These are phyloP conservation scores for Volucella bombylans DNA, from an alignment of 2,888 invertebrate species.

Conservation along the genomic window DNA sequence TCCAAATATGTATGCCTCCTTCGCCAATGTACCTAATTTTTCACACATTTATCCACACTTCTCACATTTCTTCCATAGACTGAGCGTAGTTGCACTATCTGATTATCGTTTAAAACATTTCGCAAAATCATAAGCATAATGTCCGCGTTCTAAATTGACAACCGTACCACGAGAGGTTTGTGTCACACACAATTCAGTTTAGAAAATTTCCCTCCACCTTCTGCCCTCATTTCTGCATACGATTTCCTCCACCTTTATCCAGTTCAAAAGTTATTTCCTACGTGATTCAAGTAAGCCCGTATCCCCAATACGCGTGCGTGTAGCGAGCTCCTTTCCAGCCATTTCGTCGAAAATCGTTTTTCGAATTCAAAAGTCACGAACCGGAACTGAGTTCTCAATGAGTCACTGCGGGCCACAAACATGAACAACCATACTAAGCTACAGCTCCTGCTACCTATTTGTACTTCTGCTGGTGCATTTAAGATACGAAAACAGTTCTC, in stretches of 20 bases:
- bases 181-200: background rate
- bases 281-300: conserved; percentile 43
- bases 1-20: conserved; percentile 8
- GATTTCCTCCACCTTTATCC: conserved; percentile 44
- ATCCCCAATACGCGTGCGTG: conserved; percentile 8
- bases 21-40: conserved; percentile 48
- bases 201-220: background rate
- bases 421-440: conserved; percentile 30
- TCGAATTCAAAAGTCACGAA: conserved; percentile 70
- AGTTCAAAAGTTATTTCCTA: conserved; percentile 66
- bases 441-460: conserved; percentile 11
- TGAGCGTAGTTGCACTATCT: conserved; percentile 11
- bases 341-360: conserved; percentile 60
- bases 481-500: conserved; percentile 35
- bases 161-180: conserved; percentile 6
- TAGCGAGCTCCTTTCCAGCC: background rate
- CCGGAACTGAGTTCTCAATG: conserved; percentile 67
- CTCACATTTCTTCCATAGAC: background rate
- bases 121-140: conserved; percentile 53
- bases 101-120: conserved; percentile 55
- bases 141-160: conserved; percentile 37
- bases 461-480: conserved; percentile 29
- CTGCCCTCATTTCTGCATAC: conserved; percentile 23
- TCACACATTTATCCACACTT: conserved; percentile 29
- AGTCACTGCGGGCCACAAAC: conserved; percentile 54